phyloP scores from a whole-genome alignment of 2,797 vertebrate species.

The Anas flavirostris region DNA sequence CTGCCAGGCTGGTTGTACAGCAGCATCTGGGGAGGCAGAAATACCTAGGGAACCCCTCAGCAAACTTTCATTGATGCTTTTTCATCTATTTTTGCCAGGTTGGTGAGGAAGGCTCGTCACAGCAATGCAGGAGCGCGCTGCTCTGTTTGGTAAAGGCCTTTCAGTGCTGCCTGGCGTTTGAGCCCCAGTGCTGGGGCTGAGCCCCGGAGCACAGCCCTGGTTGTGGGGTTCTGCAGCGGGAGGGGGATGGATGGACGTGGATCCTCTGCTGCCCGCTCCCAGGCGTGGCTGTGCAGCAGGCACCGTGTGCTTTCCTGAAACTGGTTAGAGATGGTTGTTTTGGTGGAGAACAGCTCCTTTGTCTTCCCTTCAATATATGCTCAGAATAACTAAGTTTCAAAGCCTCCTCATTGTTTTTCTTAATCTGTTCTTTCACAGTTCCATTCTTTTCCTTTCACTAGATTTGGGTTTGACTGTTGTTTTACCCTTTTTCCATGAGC shows the following conservation, averaged over 20 bases:
- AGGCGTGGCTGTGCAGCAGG: no score
- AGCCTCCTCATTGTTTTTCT: background rate
- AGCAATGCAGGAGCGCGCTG: background rate
- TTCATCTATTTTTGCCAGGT: background rate
- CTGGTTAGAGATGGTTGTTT: background rate
- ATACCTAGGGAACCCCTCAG: background rate
- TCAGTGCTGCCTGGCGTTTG: fast-evolving
- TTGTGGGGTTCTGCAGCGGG: no score
- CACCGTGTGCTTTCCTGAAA: no score
- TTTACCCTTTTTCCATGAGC: background rate
- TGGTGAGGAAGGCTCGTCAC: background rate
- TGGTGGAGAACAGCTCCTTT: background rate
- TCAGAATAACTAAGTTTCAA: background rate
- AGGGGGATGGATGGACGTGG: background rate
- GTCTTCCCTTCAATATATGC: background rate
- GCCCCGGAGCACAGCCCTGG: background rate
- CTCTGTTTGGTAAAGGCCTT: background rate
- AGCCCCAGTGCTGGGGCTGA: background rate
- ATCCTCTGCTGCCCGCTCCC: background rate
- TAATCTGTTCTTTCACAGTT: background rate
- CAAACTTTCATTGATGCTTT: background rate
- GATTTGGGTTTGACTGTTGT: background rate
- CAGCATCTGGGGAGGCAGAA: background rate
- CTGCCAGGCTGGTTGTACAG: background rate
- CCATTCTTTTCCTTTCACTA: background rate